Evolutionary conservation across 1,140 invertebrate species (phyloP).

Genomic region (Aphis craccivora): DNA sequence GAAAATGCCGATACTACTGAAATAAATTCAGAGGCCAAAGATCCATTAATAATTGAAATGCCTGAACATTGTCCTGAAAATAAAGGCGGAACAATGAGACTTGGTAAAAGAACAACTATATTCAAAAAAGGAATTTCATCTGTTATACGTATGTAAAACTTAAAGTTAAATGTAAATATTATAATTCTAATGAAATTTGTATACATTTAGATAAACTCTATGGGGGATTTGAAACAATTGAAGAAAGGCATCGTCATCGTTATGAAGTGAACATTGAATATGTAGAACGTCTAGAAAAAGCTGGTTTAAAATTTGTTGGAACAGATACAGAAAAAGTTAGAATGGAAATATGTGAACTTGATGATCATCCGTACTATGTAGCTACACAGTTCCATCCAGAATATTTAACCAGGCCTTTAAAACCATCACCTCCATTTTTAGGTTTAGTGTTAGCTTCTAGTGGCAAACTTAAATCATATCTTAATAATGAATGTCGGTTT

Average conservation of each 20-base stretch:
- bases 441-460: slow-evolving; percentile 90
- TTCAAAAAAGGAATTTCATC: slow-evolving; percentile 73
- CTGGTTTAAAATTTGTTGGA: slow-evolving; percentile 92
- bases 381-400: slow-evolving; percentile 98
- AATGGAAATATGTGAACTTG: slow-evolving; percentile 87
- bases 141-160: slow-evolving; percentile 73
- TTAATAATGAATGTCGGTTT: slow-evolving; percentile 72
- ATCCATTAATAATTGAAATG: slow-evolving; percentile 97
- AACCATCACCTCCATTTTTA: slow-evolving; percentile 93
- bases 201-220: slow-evolving; percentile 79
- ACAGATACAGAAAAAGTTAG: slow-evolving; percentile 74
- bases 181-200: neutral
- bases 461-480: slow-evolving; percentile 75
- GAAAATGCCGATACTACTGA: slow-evolving; percentile 88
- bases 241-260: slow-evolving; percentile 97
- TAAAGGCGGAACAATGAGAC: slow-evolving; percentile 97
- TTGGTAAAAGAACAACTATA: slow-evolving; percentile 89
- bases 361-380: slow-evolving; percentile 88
- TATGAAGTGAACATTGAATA: slow-evolving; percentile 94
- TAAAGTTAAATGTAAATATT: neutral
- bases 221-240: slow-evolving; percentile 80
- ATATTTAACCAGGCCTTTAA: slow-evolving; percentile 91
- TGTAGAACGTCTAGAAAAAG: slow-evolving; percentile 78
- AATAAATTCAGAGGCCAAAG: slow-evolving; percentile 72
- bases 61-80: slow-evolving; percentile 86